Percentiles rank a stretch among this genome's conserved stretches.
These are phyloP conservation scores for Rhegmatorhina hoffmannsi DNA, from an alignment of 2,113 vertebrate species.

Conservation along the genomic window DNA sequence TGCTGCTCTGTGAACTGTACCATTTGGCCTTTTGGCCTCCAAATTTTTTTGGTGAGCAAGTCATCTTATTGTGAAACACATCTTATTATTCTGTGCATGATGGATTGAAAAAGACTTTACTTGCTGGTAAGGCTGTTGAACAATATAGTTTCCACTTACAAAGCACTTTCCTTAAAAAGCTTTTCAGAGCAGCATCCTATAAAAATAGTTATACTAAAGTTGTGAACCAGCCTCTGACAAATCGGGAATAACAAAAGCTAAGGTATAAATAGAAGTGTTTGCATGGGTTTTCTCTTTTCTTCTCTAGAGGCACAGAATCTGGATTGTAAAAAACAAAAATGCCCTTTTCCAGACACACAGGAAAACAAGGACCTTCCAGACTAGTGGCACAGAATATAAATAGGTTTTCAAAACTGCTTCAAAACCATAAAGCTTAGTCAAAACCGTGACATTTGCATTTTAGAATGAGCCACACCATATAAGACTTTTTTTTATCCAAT, in stretches of 20 bases:
- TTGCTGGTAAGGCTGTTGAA: slow-evolving; percentile 62
- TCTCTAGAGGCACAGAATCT: slow-evolving; percentile 24
- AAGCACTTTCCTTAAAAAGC: slow-evolving; percentile 76
- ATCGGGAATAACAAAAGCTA: slow-evolving; percentile 67
- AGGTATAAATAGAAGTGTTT: slow-evolving; percentile 69
- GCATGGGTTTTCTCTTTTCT: slow-evolving; percentile 55
- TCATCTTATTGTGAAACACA: slow-evolving; percentile 45
- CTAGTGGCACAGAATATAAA: slow-evolving; percentile 16
- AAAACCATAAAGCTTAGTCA: not conserved
- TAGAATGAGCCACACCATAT: not conserved
- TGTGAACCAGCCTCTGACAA: slow-evolving; percentile 71
- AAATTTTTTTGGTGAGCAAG: slow-evolving; percentile 51
- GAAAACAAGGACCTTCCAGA: slow-evolving; percentile 39
- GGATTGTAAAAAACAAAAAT: slow-evolving; percentile 54
- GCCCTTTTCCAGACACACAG: slow-evolving; percentile 52
- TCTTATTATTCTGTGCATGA: slow-evolving; percentile 41
- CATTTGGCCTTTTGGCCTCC: slow-evolving; percentile 41
- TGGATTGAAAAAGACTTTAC: slow-evolving; percentile 56
- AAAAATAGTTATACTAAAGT: slow-evolving; percentile 73
- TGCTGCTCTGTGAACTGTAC: not conserved
- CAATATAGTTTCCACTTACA: slow-evolving; percentile 70
- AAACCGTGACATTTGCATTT: not conserved
- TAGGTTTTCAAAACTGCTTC: slow-evolving; percentile 10
- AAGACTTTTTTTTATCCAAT: not conserved
- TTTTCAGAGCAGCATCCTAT: slow-evolving; percentile 18